phyloP scores from a whole-genome alignment of 2,888 invertebrate genomes.

The Flabesymbios commensalis region DNA sequence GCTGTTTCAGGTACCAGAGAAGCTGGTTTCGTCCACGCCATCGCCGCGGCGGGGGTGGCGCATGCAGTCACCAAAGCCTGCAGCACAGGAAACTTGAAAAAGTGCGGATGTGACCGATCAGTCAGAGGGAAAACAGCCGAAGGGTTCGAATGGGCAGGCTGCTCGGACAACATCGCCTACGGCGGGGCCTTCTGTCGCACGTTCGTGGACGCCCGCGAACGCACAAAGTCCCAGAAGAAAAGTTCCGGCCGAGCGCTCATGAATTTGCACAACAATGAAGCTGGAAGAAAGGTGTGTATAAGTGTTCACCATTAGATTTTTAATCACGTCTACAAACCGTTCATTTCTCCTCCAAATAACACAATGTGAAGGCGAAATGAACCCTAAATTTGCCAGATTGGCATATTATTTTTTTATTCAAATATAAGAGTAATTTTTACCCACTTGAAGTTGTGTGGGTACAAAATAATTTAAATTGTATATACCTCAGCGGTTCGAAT shows the following conservation, averaged over 20 bases:
- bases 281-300: slow-evolving; percentile 96
- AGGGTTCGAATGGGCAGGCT: slow-evolving; percentile 87
- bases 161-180: slow-evolving; percentile 80
- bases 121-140: slow-evolving; percentile 73
- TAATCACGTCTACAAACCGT: too few species aligned
- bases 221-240: slow-evolving; percentile 91
- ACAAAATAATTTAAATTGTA: too few species aligned
- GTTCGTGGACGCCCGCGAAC: slow-evolving; percentile 88
- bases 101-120: slow-evolving; percentile 87
- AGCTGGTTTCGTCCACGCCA: slow-evolving; percentile 93
- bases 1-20: slow-evolving; percentile 77
- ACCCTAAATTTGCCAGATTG: too few species aligned
- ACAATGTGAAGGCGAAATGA: too few species aligned
- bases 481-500: too few species aligned
- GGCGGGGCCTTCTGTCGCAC: slow-evolving; percentile 76
- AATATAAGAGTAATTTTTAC: too few species aligned
- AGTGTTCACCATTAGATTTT: too few species aligned
- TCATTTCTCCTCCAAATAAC: too few species aligned
- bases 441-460: too few species aligned
- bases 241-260: slow-evolving; percentile 87
- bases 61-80: slow-evolving; percentile 90
- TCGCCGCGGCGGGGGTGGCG: slow-evolving; percentile 91
- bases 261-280: slow-evolving; percentile 96
- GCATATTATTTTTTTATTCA: too few species aligned
- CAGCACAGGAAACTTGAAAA: slow-evolving; percentile 84